phyloP scores from a whole-genome alignment of 2,113 vertebrate species.

The Oceanites oceanicus region DNA sequence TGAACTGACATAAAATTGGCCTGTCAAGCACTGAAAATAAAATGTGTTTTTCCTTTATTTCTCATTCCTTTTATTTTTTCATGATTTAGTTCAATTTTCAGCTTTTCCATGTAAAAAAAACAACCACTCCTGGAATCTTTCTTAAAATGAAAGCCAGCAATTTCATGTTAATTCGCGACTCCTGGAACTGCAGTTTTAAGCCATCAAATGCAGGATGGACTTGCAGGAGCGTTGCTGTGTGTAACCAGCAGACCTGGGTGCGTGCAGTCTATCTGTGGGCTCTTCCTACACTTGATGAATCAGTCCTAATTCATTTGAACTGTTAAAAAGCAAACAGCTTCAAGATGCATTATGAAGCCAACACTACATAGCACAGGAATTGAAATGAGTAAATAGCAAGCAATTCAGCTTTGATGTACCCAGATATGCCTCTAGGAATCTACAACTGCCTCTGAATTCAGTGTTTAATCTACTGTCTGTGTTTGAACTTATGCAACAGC shows the following conservation, averaged over 20 bases:
- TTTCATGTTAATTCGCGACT: neutral
- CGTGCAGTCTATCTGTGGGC: neutral
- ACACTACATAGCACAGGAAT: neutral
- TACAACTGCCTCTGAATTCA: neutral
- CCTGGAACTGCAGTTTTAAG: neutral
- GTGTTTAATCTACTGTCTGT: neutral
- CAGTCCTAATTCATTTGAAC: neutral
- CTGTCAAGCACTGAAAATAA: constrained; percentile 19
- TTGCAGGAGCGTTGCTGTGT: neutral
- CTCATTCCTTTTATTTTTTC: constrained; percentile 12
- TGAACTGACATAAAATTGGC: constrained; percentile 33
- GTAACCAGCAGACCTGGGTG: neutral
- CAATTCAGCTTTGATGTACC: constrained; percentile 25
- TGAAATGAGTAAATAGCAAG: constrained; percentile 19
- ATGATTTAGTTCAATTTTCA: neutral
- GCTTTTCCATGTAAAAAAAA: neutral
- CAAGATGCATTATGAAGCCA: neutral
- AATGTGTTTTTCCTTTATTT: constrained; percentile 32
- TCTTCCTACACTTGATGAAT: neutral
- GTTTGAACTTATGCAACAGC: constrained; percentile 6
- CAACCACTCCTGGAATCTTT: neutral
- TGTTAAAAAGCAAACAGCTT: neutral
- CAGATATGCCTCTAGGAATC: constrained; percentile 28
- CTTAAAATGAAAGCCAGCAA: neutral
- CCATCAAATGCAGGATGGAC: neutral